Conservation (phyloP, 2,113 vertebrate genomes). For the Ranitomeya imitator region DNA sequence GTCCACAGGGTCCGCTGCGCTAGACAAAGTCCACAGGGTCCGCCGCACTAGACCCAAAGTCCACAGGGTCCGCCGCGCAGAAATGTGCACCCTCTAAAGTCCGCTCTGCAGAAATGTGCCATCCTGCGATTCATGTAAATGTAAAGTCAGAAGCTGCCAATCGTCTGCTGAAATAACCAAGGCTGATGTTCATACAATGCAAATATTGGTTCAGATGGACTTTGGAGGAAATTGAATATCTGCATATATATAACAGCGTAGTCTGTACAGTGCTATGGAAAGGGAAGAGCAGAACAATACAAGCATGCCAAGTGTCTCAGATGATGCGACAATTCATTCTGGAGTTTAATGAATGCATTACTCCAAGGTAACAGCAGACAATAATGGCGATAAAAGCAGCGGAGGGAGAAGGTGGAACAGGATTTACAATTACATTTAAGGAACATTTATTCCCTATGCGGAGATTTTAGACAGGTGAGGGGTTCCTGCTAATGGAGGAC, state of each 20-base stretch:
- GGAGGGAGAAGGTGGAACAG: background rate
- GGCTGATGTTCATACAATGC: background rate
- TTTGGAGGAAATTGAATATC: background rate
- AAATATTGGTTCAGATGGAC: background rate
- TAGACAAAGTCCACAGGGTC: too few relatives aligned
- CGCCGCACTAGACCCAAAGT: too few relatives aligned
- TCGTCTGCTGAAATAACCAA: background rate
- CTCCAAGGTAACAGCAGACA: slow-evolving; percentile 1
- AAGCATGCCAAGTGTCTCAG: background rate
- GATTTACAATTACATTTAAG: slow-evolving; percentile 15
- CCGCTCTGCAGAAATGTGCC: too few relatives aligned
- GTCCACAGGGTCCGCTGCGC: too few relatives aligned
- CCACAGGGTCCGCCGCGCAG: too few relatives aligned
- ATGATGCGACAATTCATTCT: background rate
- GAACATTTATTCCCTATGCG: slow-evolving; percentile 15
- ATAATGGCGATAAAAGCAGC: background rate
- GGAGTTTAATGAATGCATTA: background rate
- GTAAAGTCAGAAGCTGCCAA: background rate
- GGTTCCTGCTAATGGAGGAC: background rate
- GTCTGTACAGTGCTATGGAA: background rate
- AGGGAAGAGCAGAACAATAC: background rate
- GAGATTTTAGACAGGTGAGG: background rate
- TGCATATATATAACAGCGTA: background rate
- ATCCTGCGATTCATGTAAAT: background rate
- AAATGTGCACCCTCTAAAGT: too few relatives aligned